Evolutionary conservation across 2,888 invertebrate species (phyloP), one percentile per base, ranked within the genome.

Genomic region (Heliconius ismenius): DNA sequence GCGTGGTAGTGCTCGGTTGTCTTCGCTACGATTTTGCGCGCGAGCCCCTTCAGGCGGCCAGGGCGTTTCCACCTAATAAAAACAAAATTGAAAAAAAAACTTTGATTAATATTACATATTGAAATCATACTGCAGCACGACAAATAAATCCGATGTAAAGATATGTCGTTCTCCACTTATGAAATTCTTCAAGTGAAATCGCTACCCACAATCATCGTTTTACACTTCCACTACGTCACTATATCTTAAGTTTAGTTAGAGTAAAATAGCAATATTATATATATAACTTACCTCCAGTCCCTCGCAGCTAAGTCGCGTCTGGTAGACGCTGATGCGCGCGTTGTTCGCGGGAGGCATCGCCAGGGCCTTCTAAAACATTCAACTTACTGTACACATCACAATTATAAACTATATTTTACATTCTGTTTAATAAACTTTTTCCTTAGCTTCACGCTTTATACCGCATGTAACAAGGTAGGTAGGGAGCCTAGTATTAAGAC

Each of bases 281-380:
- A 58, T 10, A n/a, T 10, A 58, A 18, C 86, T 76, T 75, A 83
- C 83, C 43, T 84, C 86, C 0, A 83, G 80, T 2, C 80, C 80
- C 62, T 88, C 88, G 76, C 84, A 85, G 76, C 85, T 83, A 43
- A 86, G 84, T 4, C 84, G 82, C 64, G 84, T 78, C 78, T 82
- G 83, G 82, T 80, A 77, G 79, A 82, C 62, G 79, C 80, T 75
- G 69, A 64, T 78, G 74, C 83, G 82, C 72, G 79, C 76, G 78
- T 74, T 79, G 77, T 74, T 80, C 58, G 83, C 80, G 80, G 85
- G 83, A 80, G 85, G 88, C 87, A 91, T 84, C 77, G 89, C 85
- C 82, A 92, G 85, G 67, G 90, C 89, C 87, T 90, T 91, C 92
- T 92, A 88, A 83, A 91, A 91, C 86, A 86, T 67, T 32, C 24